Evolutionary conservation across 37 sponge, comb jelly and placozoan species (phyloP), one percentile per base, ranked within the genome.

Genomic region (Halisarca cf. caerulea): DNA sequence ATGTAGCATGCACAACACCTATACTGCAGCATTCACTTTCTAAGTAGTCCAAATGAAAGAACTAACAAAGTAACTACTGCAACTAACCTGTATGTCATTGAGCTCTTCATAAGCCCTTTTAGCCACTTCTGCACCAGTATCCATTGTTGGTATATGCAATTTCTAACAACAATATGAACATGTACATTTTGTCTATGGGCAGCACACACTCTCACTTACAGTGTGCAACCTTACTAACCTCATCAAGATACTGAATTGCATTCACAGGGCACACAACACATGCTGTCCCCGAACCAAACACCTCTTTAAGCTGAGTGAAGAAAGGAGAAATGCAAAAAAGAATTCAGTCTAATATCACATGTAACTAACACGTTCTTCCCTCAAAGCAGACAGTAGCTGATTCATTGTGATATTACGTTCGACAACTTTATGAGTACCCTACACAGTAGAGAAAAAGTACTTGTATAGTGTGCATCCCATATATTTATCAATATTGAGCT

Each of bases 271-370:
- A 91, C 2, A 99, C 98, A 34, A 99, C 98, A 87, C 97, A 96
- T 4, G 99, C 99, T 18, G 99, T 99, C 0, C 99, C 99, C 47
- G 96, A 80, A n/a, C 99, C 99, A 95, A 99, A 99, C 58, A 96
- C 85, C 71, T 97, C 99, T 66, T 90, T 90, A 73, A 95, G 15
- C 96, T 95, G 9, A 80, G 15, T 34, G 3, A 78, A 28, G 35
- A 47, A 47, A 47, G 6, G 51, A 47, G 51, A 47, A 62, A 62
- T n/a, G 64, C 64, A 62, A 6, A 55, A 11, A 55, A 55, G 17
- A 55, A 55, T 20, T 11, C 57, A 55, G 17, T 55, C 17, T 62
- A 62, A 30, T 62, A 62, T 62, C 6, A n/a, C 9, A 83, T 3
- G 15, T 20, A 32, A 88, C 92, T 82, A 42, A 97, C 95, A 57